A percentile compares a stretch with the other conserved stretches of the same genome.
Evolutionary conservation across 1,140 invertebrate genomes (phyloP).

Genomic region (Elymnias hypermnestra): DNA sequence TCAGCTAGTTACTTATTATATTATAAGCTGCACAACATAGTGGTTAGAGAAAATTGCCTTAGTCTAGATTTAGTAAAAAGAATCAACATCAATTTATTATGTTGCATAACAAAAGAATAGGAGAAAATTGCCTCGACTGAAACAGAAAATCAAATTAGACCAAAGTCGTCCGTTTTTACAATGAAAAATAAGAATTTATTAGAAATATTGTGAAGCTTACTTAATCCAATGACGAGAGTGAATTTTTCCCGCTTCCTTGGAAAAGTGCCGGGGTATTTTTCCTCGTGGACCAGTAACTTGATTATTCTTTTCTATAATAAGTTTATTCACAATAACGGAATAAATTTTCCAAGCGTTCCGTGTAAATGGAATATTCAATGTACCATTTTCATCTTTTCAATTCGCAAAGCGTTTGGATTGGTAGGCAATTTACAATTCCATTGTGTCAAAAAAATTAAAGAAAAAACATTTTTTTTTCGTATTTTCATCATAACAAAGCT

Average conservation of each 20-base stretch:
- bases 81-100: too few relatives aligned
- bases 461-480: too few relatives aligned
- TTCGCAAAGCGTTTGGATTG: constrained; percentile 16
- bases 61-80: too few relatives aligned
- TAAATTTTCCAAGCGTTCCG: constrained; percentile 38
- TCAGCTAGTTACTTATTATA: too few relatives aligned
- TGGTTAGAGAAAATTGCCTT: too few relatives aligned
- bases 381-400: constrained; percentile 22
- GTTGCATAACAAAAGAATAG: not conserved
- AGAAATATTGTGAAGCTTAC: constrained; percentile 59
- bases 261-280: constrained; percentile 39
- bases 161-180: constrained; percentile 29
- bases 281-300: constrained; percentile 44
- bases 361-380: constrained; percentile 30
- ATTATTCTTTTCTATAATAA: constrained; percentile 69
- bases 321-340: constrained; percentile 63
- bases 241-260: constrained; percentile 39
- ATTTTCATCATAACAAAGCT: constrained; percentile 4
- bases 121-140: not conserved
- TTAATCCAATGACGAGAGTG: constrained; percentile 59
- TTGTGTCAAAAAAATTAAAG: constrained; percentile 6
- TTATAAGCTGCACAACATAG: too few relatives aligned
- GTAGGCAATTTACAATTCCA: constrained; percentile 22
- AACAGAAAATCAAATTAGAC: constrained; percentile 15
- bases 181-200: constrained; percentile 63